Conservation (phyloP, 2,888 invertebrate genomes). For the Conops quadrifasciatus region DNA sequence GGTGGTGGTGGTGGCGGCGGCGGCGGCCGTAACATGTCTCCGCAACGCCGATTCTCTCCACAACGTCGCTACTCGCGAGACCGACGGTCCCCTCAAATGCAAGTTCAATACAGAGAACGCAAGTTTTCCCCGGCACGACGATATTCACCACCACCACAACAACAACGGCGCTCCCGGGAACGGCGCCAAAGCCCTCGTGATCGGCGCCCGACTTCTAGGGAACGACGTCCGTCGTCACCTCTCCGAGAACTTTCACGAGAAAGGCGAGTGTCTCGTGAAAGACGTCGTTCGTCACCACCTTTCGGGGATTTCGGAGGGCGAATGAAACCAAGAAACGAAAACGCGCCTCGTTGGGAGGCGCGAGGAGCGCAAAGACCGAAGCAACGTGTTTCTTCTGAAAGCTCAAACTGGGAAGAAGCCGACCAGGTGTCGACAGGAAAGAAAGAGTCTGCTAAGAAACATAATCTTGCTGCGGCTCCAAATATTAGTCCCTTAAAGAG, state of each 20-base stretch:
- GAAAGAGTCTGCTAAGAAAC: conserved; percentile 35
- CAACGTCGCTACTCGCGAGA: conserved; percentile 53
- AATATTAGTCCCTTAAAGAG: conserved; percentile 39
- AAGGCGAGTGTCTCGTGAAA: conserved; percentile 43
- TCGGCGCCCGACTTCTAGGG: conserved; percentile 50
- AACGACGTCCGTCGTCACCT: conserved; percentile 57
- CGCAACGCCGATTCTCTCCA: conserved; percentile 55
- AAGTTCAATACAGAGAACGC: conserved; percentile 54
- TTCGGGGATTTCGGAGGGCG: conserved; percentile 28
- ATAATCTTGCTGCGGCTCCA: conserved; percentile 36
- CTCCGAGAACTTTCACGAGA: conserved; percentile 49
- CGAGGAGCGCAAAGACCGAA: conserved; percentile 42
- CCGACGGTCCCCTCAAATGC: conserved; percentile 54
- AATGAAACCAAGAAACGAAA: conserved; percentile 45
- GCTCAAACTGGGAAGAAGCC: conserved; percentile 54
- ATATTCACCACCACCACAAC: conserved; percentile 51
- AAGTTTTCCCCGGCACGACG: conserved; percentile 60
- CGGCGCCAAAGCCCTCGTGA: conserved; percentile 47
- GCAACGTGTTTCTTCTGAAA: conserved; percentile 49
- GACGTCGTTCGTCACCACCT: conserved; percentile 40
- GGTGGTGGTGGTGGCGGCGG: conserved; percentile 46
- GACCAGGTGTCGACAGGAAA: conserved; percentile 39
- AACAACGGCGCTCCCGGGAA: conserved; percentile 52
- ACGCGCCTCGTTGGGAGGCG: conserved; percentile 58
- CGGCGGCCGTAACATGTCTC: conserved; percentile 49